These are phyloP conservation scores for Drosophila trapezifrons DNA, from an alignment of 1,140 invertebrate genomes.

Conservation along the genomic window DNA sequence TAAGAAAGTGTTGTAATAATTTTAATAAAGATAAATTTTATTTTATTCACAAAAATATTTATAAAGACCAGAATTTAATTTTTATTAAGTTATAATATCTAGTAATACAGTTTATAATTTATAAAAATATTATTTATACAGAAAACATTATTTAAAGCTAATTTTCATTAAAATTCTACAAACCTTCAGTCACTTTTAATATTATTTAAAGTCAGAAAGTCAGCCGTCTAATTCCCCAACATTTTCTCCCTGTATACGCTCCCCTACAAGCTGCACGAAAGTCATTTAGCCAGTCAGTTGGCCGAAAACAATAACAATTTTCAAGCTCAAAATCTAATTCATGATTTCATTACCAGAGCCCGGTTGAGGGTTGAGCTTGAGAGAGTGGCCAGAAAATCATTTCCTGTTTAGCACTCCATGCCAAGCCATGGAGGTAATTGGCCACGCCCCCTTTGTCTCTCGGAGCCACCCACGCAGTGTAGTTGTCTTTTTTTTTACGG, in stretches of 20 bases:
- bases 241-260: neutral
- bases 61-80: no score
- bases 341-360: slow-evolving; percentile 77
- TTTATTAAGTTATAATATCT: no score
- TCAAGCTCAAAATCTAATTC: slow-evolving; percentile 81
- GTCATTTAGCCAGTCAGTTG: slow-evolving; percentile 73
- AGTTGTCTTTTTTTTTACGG: slow-evolving; percentile 76
- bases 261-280: slow-evolving; percentile 54
- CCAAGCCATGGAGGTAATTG: slow-evolving; percentile 23
- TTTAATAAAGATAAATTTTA: no score
- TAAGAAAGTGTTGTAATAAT: no score
- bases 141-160: neutral
- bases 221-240: fast-evolving
- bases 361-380: slow-evolving; percentile 16
- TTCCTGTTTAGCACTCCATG: slow-evolving; percentile 79
- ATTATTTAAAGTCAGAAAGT: neutral
- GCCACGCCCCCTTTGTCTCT: slow-evolving; percentile 23
- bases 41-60: no score
- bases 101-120: no score
- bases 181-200: neutral
- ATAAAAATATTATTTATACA: neutral
- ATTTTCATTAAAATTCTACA: neutral
- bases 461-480: slow-evolving; percentile 18
- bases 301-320: slow-evolving; percentile 80
- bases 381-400: slow-evolving; percentile 69